Conservation (phyloP, 2,888 invertebrate species). For the Ophion costatus region DNA sequence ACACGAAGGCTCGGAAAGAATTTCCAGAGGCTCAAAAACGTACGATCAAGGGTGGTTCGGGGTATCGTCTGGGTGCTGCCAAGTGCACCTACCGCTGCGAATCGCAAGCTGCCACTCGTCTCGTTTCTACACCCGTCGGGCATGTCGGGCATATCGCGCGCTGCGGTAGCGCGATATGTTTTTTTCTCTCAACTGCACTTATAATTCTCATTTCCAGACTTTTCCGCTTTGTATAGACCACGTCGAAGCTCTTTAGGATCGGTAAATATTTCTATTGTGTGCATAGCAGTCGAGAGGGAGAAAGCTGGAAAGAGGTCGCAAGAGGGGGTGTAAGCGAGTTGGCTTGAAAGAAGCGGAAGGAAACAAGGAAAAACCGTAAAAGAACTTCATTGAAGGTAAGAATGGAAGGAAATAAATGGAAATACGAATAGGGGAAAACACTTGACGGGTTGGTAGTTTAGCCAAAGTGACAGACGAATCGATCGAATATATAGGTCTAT, state of each 20-base stretch:
- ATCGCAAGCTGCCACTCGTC: conserved; percentile 41
- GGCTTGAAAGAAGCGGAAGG: background rate
- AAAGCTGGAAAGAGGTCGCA: background rate
- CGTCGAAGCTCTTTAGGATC: conserved; percentile 12
- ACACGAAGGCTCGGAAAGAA: conserved; percentile 39
- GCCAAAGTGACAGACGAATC: conserved; percentile 53
- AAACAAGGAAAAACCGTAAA: conserved; percentile 45
- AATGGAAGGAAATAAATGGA: conserved; percentile 20
- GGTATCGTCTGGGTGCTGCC: conserved; percentile 16
- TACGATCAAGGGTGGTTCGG: conserved; percentile 37
- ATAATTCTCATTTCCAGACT: conserved; percentile 33
- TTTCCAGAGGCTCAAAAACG: conserved; percentile 20
- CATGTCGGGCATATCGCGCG: background rate
- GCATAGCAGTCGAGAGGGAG: background rate
- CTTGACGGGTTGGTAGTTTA: conserved; percentile 52
- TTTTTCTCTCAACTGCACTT: background rate
- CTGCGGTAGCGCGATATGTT: conserved; percentile 28
- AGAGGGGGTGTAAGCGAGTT: background rate
- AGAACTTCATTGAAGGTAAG: conserved; percentile 37
- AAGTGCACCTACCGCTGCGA: conserved; percentile 21
- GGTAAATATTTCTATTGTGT: conserved; percentile 59
- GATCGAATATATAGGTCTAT: conserved; percentile 33
- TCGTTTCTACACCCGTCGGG: conserved; percentile 27
- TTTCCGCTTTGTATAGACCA: conserved; percentile 28
- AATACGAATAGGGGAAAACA: conserved; percentile 42